These are phyloP conservation scores for Hemaris fuciformis DNA, from an alignment of 2,888 invertebrate genomes.

Conservation along the genomic window DNA sequence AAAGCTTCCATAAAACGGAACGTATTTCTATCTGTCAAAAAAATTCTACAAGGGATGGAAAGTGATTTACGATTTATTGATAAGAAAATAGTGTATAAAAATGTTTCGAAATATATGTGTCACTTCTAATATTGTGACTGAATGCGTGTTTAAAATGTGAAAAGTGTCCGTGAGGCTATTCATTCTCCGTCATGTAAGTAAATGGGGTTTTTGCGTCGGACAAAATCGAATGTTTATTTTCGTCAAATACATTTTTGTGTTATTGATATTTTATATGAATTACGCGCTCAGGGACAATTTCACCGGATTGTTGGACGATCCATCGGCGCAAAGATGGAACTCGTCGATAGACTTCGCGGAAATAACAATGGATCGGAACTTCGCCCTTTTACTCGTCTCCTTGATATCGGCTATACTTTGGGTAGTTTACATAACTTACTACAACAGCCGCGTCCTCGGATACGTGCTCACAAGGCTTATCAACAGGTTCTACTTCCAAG, in stretches of 20 bases:
- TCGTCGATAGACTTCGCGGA: slow-evolving; percentile 82
- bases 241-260: slow-evolving; percentile 24
- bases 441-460: slow-evolving; percentile 95
- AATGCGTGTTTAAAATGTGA: slow-evolving; percentile 49
- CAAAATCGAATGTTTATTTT: slow-evolving; percentile 45
- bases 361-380: slow-evolving; percentile 88
- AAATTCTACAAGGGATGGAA: slow-evolving; percentile 41
- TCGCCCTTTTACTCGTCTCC: slow-evolving; percentile 89
- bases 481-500: slow-evolving; percentile 92
- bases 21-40: slow-evolving; percentile 36
- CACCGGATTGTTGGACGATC: slow-evolving; percentile 53
- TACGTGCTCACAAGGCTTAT: slow-evolving; percentile 93
- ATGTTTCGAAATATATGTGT: slow-evolving; percentile 3
- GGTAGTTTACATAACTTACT: slow-evolving; percentile 97
- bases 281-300: slow-evolving; percentile 60
- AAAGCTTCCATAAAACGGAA: slow-evolving; percentile 20
- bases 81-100: slow-evolving; percentile 32
- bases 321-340: slow-evolving; percentile 81
- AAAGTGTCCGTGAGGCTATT: slow-evolving; percentile 39
- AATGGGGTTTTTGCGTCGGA: slow-evolving; percentile 42
- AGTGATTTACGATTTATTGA: slow-evolving; percentile 46
- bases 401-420: slow-evolving; percentile 92
- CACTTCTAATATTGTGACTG: neutral
- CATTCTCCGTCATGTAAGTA: slow-evolving; percentile 60
- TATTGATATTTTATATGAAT: slow-evolving; percentile 34